Evolutionary conservation across 2,888 invertebrate genomes (phyloP).

Genomic region (Hololepta plana): DNA sequence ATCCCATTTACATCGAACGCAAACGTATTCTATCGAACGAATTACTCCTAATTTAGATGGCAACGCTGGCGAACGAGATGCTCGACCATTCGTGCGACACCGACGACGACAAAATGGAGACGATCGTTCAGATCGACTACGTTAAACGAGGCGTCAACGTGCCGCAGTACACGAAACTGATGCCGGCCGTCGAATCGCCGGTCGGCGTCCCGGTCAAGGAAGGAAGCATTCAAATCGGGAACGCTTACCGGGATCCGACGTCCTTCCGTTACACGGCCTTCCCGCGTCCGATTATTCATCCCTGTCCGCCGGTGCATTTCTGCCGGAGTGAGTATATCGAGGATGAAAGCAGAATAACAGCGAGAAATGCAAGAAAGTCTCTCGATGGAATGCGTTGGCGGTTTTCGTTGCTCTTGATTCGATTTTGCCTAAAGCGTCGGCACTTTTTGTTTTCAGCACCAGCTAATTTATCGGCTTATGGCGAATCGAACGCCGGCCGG

Average conservation of each 20-base stretch:
- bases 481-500: conserved; percentile 35
- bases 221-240: conserved; percentile 33
- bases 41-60: conserved; percentile 29
- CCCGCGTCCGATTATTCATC: conserved; percentile 35
- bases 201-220: conserved; percentile 39
- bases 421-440: too few species aligned
- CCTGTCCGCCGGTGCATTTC: conserved; percentile 25
- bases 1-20: conserved; percentile 1
- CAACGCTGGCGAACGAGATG: conserved; percentile 38
- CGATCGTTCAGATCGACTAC: conserved; percentile 41
- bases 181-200: conserved; percentile 39
- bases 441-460: conserved; percentile 27
- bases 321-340: too few species aligned
- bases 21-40: not conserved
- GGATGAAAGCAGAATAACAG: too few species aligned
- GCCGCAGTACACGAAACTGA: conserved; percentile 34
- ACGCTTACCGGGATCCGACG: conserved; percentile 43
- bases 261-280: conserved; percentile 36
- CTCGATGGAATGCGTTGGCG: too few species aligned
- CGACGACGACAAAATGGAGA: conserved; percentile 40
- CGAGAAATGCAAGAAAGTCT: too few species aligned
- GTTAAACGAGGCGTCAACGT: conserved; percentile 38
- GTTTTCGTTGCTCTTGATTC: too few species aligned
- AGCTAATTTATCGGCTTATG: conserved; percentile 32
- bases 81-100: conserved; percentile 45